These are phyloP conservation scores for Suricata suricatta DNA, from an alignment of 2,113 vertebrate genomes.

Conservation along the genomic window DNA sequence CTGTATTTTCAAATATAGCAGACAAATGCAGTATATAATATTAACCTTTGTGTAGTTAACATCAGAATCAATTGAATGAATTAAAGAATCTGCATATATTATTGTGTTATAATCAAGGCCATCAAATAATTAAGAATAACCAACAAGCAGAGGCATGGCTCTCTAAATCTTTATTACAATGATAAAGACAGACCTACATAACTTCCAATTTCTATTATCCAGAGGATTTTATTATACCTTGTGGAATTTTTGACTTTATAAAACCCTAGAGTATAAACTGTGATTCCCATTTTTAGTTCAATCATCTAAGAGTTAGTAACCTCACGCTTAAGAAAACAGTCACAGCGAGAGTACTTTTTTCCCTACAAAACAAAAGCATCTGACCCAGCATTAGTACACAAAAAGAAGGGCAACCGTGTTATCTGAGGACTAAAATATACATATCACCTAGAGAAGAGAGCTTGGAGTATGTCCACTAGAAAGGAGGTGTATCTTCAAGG, in stretches of 20 bases:
- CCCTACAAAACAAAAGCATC: conserved; percentile 70
- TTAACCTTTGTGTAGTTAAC: conserved; percentile 74
- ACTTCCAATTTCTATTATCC: conserved; percentile 80
- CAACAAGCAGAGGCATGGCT: conserved; percentile 59
- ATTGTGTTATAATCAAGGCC: conserved; percentile 71
- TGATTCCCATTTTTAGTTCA: conserved; percentile 82
- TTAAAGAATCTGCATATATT: conserved; percentile 74
- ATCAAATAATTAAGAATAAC: conserved; percentile 78
- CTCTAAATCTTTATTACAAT: conserved; percentile 77
- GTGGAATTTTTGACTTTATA: conserved; percentile 82
- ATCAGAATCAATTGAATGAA: conserved; percentile 72
- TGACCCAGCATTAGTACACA: conserved; percentile 35
- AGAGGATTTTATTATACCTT: conserved; percentile 79
- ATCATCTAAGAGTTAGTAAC: conserved; percentile 77
- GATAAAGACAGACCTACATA: conserved; percentile 79
- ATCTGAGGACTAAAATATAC: conserved; percentile 18
- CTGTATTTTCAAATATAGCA: conserved; percentile 49
- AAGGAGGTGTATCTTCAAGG: conserved; percentile 21
- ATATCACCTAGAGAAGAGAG: conserved; percentile 62
- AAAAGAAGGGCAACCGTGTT: conserved; percentile 45
- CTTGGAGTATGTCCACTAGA: not conserved
- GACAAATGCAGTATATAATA: conserved; percentile 80
- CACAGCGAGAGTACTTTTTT: conserved; percentile 54
- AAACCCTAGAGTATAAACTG: conserved; percentile 81
- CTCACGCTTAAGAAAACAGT: conserved; percentile 67